phyloP scores from a whole-genome alignment of 1,140 invertebrate species.

The Drosophila lini region DNA sequence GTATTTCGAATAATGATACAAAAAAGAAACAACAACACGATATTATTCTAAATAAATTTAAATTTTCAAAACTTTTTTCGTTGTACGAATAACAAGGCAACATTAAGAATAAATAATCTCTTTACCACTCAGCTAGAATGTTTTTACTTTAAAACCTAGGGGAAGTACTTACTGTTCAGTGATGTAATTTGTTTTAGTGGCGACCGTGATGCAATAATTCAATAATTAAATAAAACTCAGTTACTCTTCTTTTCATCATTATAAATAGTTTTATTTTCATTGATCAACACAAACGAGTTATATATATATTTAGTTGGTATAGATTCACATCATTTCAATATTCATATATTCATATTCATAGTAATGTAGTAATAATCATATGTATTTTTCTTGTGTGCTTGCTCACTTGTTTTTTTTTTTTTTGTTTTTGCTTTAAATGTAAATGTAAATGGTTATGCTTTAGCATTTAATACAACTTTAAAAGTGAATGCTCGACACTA shows the following conservation, averaged over 20 bases:
- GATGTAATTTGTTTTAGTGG: neutral
- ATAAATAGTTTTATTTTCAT: constrained; percentile 76
- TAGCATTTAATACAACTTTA: constrained; percentile 61
- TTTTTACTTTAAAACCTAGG: neutral
- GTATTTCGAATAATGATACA: constrained; percentile 58
- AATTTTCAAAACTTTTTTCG: constrained; percentile 65
- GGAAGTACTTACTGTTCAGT: neutral
- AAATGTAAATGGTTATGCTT: constrained; percentile 30
- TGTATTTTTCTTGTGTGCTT: constrained; percentile 53
- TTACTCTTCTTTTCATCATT: constrained; percentile 35
- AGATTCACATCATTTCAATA: constrained; percentile 40
- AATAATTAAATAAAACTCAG: constrained; percentile 1
- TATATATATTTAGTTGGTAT: constrained; percentile 45
- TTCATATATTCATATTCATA: constrained; percentile 36
- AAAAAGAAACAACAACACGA: constrained; percentile 36
- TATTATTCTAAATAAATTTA: constrained; percentile 72
- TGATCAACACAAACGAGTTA: constrained; percentile 71
- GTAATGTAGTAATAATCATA: constrained; percentile 56
- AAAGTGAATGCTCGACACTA: constrained; percentile 47
- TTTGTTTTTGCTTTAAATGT: neutral
- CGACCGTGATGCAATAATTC: neutral
- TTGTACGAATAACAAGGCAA: constrained; percentile 46
- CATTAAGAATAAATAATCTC: constrained; percentile 61
- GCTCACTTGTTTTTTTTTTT: constrained; percentile 3
- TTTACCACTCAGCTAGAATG: constrained; percentile 41